phyloP scores from a whole-genome alignment of 2,113 vertebrate species.

The Gymnogyps californianus region DNA sequence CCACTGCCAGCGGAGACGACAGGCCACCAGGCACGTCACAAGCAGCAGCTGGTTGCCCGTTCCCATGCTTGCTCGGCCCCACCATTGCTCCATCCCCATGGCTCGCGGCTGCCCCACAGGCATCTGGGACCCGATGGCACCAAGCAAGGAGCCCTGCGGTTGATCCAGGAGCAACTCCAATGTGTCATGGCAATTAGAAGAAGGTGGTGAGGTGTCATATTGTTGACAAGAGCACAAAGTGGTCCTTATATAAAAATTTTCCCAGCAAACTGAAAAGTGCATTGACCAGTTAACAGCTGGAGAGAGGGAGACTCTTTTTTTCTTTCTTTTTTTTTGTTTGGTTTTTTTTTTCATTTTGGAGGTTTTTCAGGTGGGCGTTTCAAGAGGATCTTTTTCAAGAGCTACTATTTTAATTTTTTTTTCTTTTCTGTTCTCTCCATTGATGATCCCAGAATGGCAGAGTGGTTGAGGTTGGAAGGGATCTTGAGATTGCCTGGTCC shows the following conservation, averaged over 20 bases:
- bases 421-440: background rate
- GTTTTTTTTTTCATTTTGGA: background rate
- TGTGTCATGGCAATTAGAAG: background rate
- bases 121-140: rapidly evolving
- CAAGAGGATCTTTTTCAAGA: background rate
- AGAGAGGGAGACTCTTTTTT: background rate
- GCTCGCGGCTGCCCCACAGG: background rate
- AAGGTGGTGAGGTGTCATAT: background rate
- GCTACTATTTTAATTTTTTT: background rate
- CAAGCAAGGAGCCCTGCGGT: background rate
- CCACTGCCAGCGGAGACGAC: rapidly evolving
- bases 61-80: rapidly evolving
- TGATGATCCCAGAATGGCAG: background rate
- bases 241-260: background rate
- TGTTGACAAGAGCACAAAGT: background rate
- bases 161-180: background rate
- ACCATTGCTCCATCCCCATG: rapidly evolving
- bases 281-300: background rate
- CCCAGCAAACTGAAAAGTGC: background rate
- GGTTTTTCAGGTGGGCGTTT: background rate
- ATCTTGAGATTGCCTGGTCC: background rate
- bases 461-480: background rate
- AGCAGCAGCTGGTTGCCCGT: rapidly evolving
- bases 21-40: background rate
- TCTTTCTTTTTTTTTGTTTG: background rate